phyloP scores from a whole-genome alignment of 1,140 invertebrate species.

The Charaxes varanes region DNA sequence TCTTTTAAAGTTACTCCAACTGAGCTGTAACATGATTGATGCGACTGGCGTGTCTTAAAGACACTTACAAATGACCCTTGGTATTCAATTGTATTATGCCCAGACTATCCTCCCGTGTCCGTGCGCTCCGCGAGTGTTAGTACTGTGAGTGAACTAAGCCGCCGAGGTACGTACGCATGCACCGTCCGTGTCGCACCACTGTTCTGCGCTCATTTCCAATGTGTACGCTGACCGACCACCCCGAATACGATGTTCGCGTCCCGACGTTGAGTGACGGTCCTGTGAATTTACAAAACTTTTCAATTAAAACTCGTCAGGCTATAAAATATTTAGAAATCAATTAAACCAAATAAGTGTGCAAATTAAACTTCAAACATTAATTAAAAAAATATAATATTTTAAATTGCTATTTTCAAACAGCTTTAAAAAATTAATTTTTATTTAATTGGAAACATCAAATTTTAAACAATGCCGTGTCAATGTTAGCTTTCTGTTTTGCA shows the following conservation, averaged over 20 bases:
- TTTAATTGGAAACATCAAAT: not conserved
- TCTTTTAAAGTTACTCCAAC: no score
- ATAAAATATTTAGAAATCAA: not conserved
- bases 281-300: conserved; percentile 14
- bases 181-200: conserved; percentile 28
- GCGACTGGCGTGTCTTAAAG: no score
- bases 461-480: conserved; percentile 8
- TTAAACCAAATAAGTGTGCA: conserved; percentile 1
- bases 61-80: no score
- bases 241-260: conserved; percentile 13
- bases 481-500: conserved; percentile 33
- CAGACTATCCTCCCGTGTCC: no score
- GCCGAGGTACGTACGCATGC: conserved; percentile 56
- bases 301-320: not conserved
- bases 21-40: no score
- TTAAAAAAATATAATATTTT: not conserved
- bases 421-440: no score
- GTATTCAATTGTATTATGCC: no score
- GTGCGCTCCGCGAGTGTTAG: conserved; percentile 62
- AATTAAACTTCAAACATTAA: not conserved
- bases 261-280: conserved; percentile 15
- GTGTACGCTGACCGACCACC: conserved; percentile 21
- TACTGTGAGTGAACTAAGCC: conserved; percentile 51
- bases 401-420: no score
- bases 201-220: conserved; percentile 19